Evolutionary conservation across 2,888 invertebrate genomes (phyloP).

Genomic region (Drosophila greeni): DNA sequence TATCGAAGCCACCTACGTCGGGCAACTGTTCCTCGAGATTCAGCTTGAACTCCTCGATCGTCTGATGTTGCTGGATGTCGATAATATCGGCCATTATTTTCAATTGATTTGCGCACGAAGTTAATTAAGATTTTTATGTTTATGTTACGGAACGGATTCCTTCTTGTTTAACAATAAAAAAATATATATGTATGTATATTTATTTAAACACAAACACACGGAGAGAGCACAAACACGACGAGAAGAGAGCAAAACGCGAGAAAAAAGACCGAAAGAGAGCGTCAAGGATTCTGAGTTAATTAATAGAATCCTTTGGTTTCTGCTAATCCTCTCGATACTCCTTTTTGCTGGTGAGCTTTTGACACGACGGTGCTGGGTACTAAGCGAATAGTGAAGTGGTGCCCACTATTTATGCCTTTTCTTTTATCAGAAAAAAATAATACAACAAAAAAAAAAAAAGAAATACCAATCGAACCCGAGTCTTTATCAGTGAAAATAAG

Average conservation of each 20-base stretch:
- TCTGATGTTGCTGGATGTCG: constrained; percentile 71
- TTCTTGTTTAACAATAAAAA: constrained; percentile 16
- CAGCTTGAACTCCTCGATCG: constrained; percentile 73
- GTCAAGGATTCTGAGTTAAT: constrained; percentile 21
- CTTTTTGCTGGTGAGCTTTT: constrained; percentile 17
- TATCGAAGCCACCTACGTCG: constrained; percentile 66
- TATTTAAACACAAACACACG: constrained; percentile 7
- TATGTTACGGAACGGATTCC: constrained; percentile 19
- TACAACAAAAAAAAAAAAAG: constrained; percentile 6
- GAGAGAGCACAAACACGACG: constrained; percentile 1
- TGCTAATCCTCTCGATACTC: constrained; percentile 7
- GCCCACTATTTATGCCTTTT: constrained; percentile 62
- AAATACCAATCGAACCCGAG: constrained; percentile 25
- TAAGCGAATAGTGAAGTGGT: constrained; percentile 47
- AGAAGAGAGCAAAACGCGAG: constrained; percentile 15
- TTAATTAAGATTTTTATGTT: constrained; percentile 22
- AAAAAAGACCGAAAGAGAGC: constrained; percentile 19
- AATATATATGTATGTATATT: not conserved
- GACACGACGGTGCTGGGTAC: constrained; percentile 34
- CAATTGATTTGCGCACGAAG: constrained; percentile 49
- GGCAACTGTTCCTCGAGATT: constrained; percentile 74
- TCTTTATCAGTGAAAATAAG: constrained; percentile 13
- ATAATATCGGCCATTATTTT: constrained; percentile 75
- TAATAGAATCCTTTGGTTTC: constrained; percentile 25
- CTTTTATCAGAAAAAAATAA: constrained; percentile 38